Evolutionary conservation across 2,113 vertebrate species (phyloP), one percentile per base, ranked within the genome.

Genomic region (Myotis yumanensis): DNA sequence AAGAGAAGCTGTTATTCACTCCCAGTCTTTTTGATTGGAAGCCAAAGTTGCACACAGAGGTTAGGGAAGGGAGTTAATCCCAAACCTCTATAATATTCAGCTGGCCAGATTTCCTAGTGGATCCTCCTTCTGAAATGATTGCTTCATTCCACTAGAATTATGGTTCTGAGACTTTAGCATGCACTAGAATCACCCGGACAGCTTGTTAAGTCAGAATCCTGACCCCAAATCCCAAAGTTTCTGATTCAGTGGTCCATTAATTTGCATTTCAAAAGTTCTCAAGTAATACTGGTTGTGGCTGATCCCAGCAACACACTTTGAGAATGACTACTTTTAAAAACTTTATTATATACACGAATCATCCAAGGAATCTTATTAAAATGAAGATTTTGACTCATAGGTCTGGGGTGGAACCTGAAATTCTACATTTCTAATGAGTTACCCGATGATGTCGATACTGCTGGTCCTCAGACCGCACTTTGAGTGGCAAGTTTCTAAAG

Each of bases 1-100:
- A 95, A 86, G 40, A 96, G 77, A 92, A 48, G 48, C 89, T 79
- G 7, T 91, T 75, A 43, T 69, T 95, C 90, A 87, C 35, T 46
- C 43, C 25, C 48, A 62, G 17, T n/a, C 62, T 80, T 95, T 90
- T 83, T 84, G 12, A 85, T 85, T 30, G 57, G 37, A 86, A 95
- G 25, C 69, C 86, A 84, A 66, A 88, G 43, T 64, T 86, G 77
- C 64, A 83, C 35, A 57, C 6, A 40, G 25, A 71, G 46, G 30
- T 91, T 90, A 94, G 48, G 12, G 59, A 68, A 93, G 17, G 17
- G 9, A n/a, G 16, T 90, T 93, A 83, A 91, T 59, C 59, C 18
- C 18, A 73, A 81, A 69, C 30, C 54, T 73, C 17, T 75, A 43
- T 86, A 91, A 84, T 32, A 75, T 30, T 79, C 48, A 71, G 46